Percentiles rank a stretch among this genome's conserved stretches.
These are phyloP conservation scores for Drosophila neocordata DNA, from an alignment of 1,140 invertebrate species.

Conservation along the genomic window DNA sequence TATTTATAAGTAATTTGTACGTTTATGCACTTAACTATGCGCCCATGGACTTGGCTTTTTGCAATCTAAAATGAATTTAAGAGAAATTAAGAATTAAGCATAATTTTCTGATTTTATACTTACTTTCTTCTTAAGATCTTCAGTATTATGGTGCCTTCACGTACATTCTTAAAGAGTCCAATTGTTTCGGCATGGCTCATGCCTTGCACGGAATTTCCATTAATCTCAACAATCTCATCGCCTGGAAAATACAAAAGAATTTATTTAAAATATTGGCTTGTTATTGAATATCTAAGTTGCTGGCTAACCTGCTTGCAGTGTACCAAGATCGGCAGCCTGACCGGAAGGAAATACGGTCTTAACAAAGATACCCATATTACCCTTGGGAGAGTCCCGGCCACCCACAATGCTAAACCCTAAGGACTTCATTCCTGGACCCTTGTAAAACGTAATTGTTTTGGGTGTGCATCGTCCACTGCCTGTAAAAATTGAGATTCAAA, in stretches of 20 bases:
- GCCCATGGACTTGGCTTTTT: slow-evolving; percentile 81
- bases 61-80: slow-evolving; percentile 46
- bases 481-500: slow-evolving; percentile 11
- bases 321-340: slow-evolving; percentile 92
- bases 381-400: slow-evolving; percentile 93
- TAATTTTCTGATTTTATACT: slow-evolving; percentile 3
- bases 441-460: slow-evolving; percentile 86
- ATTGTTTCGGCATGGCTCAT: slow-evolving; percentile 95
- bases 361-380: slow-evolving; percentile 95
- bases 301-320: slow-evolving; percentile 91
- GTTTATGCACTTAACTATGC: slow-evolving; percentile 36
- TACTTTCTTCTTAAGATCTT: slow-evolving; percentile 90
- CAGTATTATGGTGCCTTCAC: slow-evolving; percentile 92
- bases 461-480: slow-evolving; percentile 64
- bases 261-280: too few relatives aligned
- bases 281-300: too few relatives aligned
- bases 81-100: background rate
- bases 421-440: slow-evolving; percentile 92
- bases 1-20: slow-evolving; percentile 9
- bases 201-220: slow-evolving; percentile 91
- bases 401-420: slow-evolving; percentile 96
- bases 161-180: slow-evolving; percentile 93
- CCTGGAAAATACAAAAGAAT: slow-evolving; percentile 84
- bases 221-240: slow-evolving; percentile 96
- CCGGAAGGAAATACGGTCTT: slow-evolving; percentile 95